These are phyloP conservation scores for Cephalopterus ornatus DNA, from an alignment of 2,113 vertebrate species.

Conservation along the genomic window DNA sequence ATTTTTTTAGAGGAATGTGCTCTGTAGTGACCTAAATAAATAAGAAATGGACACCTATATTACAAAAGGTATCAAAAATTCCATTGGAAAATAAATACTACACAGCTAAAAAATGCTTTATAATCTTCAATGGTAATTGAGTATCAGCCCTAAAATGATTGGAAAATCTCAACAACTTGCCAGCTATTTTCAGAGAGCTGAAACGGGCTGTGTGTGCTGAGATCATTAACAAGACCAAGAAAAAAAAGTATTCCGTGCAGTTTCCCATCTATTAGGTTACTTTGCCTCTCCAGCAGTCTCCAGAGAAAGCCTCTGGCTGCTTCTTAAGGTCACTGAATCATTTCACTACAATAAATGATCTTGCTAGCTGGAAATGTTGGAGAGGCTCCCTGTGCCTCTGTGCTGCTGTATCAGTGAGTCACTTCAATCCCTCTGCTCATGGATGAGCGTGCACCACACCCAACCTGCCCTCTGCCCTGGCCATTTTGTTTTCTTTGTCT, in stretches of 20 bases:
- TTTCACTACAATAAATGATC: not conserved
- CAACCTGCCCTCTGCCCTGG: not conserved
- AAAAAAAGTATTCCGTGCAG: not conserved
- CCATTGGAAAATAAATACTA: not conserved
- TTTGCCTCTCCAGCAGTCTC: not conserved
- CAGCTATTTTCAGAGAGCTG: not conserved
- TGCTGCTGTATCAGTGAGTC: not conserved
- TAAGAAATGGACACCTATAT: not conserved
- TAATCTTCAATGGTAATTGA: not conserved
- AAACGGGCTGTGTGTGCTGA: not conserved
- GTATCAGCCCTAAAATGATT: not conserved
- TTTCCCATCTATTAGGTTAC: not conserved
- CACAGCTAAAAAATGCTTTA: not conserved
- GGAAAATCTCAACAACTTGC: not conserved
- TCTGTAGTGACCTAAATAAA: not conserved
- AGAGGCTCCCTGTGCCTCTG: not conserved
- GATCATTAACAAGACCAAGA: not conserved
- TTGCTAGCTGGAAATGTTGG: not conserved
- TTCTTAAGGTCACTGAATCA: slow-evolving; percentile 39
- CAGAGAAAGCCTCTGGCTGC: slow-evolving; percentile 11
- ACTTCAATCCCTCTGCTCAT: not conserved
- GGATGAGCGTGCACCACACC: not conserved
- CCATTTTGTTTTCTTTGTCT: not conserved
- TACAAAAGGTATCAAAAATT: not conserved
- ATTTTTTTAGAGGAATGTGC: not conserved